These are phyloP conservation scores for Cygnus olor DNA, from an alignment of 2,797 vertebrate species.

Conservation along the genomic window DNA sequence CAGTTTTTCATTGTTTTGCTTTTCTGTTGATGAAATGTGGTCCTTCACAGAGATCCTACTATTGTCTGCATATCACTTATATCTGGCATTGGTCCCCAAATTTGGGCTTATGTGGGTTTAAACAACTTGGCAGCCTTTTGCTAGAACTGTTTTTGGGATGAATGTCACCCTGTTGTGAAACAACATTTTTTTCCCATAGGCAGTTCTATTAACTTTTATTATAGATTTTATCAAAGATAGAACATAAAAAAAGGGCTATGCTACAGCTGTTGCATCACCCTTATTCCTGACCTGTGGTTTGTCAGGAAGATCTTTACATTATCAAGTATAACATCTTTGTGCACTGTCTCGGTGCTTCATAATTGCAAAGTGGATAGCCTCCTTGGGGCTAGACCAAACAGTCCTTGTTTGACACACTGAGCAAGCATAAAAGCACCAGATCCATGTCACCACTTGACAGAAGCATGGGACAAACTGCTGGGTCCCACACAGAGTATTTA, in stretches of 20 bases:
- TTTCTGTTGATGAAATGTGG: background rate
- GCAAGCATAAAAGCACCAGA: slow-evolving; percentile 15
- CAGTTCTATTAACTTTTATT: background rate
- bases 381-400: background rate
- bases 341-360: background rate
- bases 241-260: background rate
- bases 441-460: background rate
- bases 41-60: background rate
- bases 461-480: background rate
- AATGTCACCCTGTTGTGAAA: background rate
- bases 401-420: background rate
- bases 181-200: background rate
- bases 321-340: background rate
- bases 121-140: background rate
- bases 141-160: background rate
- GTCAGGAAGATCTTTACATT: background rate
- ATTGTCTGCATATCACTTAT: background rate
- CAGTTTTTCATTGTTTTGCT: background rate
- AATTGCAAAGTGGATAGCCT: background rate
- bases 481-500: background rate
- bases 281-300: background rate
- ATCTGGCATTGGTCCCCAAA: background rate
- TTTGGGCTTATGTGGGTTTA: background rate
- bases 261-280: background rate
- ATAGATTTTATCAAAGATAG: background rate